Evolutionary conservation across 2,797 vertebrate species (phyloP), one percentile per base, ranked within the genome.

Genomic region (Argentina silus): DNA sequence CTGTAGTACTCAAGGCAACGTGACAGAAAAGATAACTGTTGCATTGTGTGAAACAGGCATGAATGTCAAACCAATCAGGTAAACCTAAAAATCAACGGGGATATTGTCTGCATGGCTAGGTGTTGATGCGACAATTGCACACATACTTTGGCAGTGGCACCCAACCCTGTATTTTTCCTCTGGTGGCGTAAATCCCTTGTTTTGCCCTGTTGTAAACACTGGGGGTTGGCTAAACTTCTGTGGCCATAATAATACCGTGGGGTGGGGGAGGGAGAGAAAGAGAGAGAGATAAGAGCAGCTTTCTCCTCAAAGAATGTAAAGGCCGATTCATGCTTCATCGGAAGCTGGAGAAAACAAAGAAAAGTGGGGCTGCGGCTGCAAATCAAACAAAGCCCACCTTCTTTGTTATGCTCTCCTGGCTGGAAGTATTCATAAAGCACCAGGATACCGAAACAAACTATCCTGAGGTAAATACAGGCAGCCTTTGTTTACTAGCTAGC

Each of bases 21-120:
- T 86, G 85, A 70, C 71, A 60, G 63, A 79, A 73, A 69, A 85
- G 85, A 85, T 78, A 88, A 83, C 77, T 67, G 76, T 73, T 81
- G 76, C 43, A 1, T 71, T 81, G 70, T 67, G 69, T 66, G 70
- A 43, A 19, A 63, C 3, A 1, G 70, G 78, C 80, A 72, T 74
- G 87, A 90, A 89, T 82, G 83, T 80, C 80, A 80, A 47, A 67
- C 77, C 86, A 89, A 90, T 89, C 86, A 88, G 45, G 12, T 70
- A 75, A 80, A 67, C 81, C 7, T 23, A 57, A 55, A 47, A 23
- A 21, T 19, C 66, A 42, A 12, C 53, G 9, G 50, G 44, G 21
- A 50, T 11, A 21, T 10, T 51, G 47, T 9, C 64, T 51, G 19
- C 7, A 42, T 45, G 70, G 73, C 27, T 53, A 45, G 67, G 56